These are phyloP conservation scores for Cremastinae sp. DNA, from an alignment of 2,888 invertebrate species.

Conservation along the genomic window DNA sequence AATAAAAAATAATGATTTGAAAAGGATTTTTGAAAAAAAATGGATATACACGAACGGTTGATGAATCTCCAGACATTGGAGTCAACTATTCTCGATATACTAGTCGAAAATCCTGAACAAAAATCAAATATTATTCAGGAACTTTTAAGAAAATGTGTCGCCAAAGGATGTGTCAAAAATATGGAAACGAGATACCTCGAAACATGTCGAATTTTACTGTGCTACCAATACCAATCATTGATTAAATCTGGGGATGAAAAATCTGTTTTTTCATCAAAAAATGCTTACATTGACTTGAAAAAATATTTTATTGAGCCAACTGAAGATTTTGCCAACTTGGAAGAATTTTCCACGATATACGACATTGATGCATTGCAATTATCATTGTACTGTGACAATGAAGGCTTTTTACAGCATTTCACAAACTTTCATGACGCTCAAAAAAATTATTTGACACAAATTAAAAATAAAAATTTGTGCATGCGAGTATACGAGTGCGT, in stretches of 20 bases:
- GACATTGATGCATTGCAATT: slow-evolving; percentile 70
- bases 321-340: not conserved
- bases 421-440: slow-evolving; percentile 58
- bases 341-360: slow-evolving; percentile 60
- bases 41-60: slow-evolving; percentile 72
- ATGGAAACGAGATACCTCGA: slow-evolving; percentile 61
- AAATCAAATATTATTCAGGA: slow-evolving; percentile 37
- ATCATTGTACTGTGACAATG: slow-evolving; percentile 60
- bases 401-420: slow-evolving; percentile 60
- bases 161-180: slow-evolving; percentile 55
- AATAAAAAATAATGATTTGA: no score
- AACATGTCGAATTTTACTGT: slow-evolving; percentile 65
- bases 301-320: slow-evolving; percentile 9
- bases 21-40: no score
- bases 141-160: slow-evolving; percentile 53
- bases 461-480: no score
- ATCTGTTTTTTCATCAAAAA: not conserved
- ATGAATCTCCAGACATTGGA: slow-evolving; percentile 61
- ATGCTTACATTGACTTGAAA: slow-evolving; percentile 24
- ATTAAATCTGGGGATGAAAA: not conserved
- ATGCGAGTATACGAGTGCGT: slow-evolving; percentile 69
- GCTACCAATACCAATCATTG: slow-evolving; percentile 67
- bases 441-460: not conserved
- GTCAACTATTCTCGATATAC: slow-evolving; percentile 63
- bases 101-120: slow-evolving; percentile 24